Percentiles rank a stretch among this genome's conserved stretches.
phyloP scores from a whole-genome alignment of 2,888 invertebrate genomes.

The Hirtodrosophila trivittata region DNA sequence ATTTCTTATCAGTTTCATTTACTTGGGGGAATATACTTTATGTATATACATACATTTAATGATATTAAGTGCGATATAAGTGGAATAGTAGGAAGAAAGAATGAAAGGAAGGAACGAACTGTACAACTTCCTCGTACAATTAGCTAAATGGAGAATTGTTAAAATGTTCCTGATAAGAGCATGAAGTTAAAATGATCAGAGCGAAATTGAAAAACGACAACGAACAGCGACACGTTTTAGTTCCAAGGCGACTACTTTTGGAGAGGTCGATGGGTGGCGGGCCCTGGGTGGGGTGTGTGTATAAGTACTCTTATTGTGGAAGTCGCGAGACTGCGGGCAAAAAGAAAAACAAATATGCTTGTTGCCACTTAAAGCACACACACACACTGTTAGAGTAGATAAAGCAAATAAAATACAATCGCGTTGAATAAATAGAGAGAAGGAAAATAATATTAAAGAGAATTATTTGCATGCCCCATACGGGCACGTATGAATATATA shows the following conservation, averaged over 20 bases:
- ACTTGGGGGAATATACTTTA: neutral
- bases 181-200: constrained; percentile 25
- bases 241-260: no score
- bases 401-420: constrained; percentile 37
- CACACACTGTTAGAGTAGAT: constrained; percentile 18
- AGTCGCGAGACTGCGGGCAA: constrained; percentile 45
- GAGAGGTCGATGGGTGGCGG: no score
- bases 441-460: constrained; percentile 7
- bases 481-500: constrained; percentile 36
- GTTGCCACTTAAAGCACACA: constrained; percentile 17
- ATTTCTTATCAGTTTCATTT: constrained; percentile 23
- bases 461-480: constrained; percentile 29
- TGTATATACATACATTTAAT: no score
- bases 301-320: no score
- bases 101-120: neutral
- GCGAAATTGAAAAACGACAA: no score
- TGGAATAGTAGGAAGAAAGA: no score
- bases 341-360: constrained; percentile 48
- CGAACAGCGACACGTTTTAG: constrained; percentile 41
- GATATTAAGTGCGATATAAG: no score
- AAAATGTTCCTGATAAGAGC: constrained; percentile 52
- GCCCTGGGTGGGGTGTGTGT: no score
- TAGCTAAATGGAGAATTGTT: constrained; percentile 64
- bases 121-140: constrained; percentile 66
- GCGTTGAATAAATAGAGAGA: neutral